Conservation (phyloP, 1,140 invertebrate genomes). For the Calliphora vicina region DNA sequence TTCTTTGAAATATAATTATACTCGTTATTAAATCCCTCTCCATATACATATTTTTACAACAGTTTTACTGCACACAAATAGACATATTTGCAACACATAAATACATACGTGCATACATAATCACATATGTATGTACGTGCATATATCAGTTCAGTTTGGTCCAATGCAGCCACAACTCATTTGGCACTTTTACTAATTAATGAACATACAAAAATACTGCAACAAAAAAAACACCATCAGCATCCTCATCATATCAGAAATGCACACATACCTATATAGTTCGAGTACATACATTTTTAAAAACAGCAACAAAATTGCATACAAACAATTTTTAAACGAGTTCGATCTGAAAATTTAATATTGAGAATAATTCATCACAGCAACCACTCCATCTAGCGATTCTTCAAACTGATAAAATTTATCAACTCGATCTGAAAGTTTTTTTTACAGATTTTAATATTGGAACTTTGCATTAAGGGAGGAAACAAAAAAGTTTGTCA, state of each 20-base stretch:
- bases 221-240: not conserved
- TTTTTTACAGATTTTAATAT: too few relatives aligned
- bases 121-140: not conserved
- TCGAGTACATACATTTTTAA: too few relatives aligned
- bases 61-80: not conserved
- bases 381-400: too few relatives aligned
- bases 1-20: conserved; percentile 15
- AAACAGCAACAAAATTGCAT: too few relatives aligned
- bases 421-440: too few relatives aligned
- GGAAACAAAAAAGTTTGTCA: too few relatives aligned
- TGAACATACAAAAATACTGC: not conserved
- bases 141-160: not conserved
- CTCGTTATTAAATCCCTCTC: not conserved
- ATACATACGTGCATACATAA: not conserved
- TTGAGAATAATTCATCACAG: too few relatives aligned
- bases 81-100: not conserved
- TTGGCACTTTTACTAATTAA: conserved; percentile 16
- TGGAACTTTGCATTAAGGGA: too few relatives aligned
- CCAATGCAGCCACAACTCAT: conserved; percentile 4
- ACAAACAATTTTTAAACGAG: too few relatives aligned
- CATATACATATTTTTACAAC: not conserved
- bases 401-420: too few relatives aligned
- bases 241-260: not conserved
- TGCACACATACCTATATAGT: too few relatives aligned
- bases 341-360: too few relatives aligned